Base-by-base conservation (phyloP, 2,888 invertebrate species). In the Rosalia funebris region DNA sequence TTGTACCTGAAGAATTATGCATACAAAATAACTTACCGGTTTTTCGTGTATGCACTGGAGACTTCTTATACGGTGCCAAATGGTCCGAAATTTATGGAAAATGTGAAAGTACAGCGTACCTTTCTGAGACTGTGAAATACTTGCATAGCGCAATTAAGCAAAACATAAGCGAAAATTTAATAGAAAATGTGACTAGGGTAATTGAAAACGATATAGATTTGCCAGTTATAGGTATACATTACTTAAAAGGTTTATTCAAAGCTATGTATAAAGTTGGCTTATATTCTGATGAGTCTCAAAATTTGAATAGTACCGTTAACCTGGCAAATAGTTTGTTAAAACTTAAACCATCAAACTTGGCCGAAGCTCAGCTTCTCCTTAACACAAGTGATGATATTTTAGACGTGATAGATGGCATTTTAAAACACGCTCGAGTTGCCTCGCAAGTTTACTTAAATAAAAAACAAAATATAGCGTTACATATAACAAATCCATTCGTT, bases 21-120 rank as follows among this genome's bases (percentile, higher is more conserved):
- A 77, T 89, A 37, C 84, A 86, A 76, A 71, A 75, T 3, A 84
- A 86, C 71, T 77, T 87, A 54, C 89, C 88, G 1, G 83, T 87
- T 1, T 84, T 82, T 17, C 81, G 88, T 66, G 78, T 78, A 52
- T 90, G 89, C 70, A 53, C 71, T 5, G 89, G 89, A 1, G 82
- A 86, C 57, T 89, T 88, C 72, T 71, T 85, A 2, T 69, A 80
- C 3, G 89, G 89, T 9, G 85, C 85, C 16, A 66, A 71, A 44
- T 89, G 89, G 89, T 82, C 82, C 25, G 57, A 77, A 1, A 59
- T 70, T 5, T 71, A 83, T 0, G 79, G 81, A 14, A 47, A 54
- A 2, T 79, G 79, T 57, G 53, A 63, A 5, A 53, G 54, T 17
- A 56, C 62, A 16, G 25, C 50, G n/a, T 14, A 59, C 14, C 10